A percentile compares a stretch with the other conserved stretches of the same genome.
These are phyloP conservation scores for Cliona cf. orientalis DNA, from an alignment of 37 sponge, comb jelly and placozoan genomes.

Conservation along the genomic window DNA sequence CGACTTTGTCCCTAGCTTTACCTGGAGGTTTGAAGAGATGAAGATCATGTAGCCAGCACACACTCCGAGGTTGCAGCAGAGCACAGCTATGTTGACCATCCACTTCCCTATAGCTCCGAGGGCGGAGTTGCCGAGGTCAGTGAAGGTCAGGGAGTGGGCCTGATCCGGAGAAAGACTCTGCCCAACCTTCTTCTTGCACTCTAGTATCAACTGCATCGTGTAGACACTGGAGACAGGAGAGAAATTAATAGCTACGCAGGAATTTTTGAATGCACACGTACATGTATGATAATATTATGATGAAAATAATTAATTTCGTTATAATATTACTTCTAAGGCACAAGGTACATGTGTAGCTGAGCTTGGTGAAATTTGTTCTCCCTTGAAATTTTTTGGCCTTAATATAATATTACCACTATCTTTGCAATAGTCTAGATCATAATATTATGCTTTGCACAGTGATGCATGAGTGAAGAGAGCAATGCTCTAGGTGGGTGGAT, in stretches of 20 bases:
- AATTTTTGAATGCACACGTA: too few relatives aligned
- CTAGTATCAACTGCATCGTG: constrained; percentile 82
- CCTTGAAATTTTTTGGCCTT: too few relatives aligned
- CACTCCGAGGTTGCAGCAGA: constrained; percentile 80
- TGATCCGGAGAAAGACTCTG: constrained; percentile 20
- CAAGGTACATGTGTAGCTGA: too few relatives aligned
- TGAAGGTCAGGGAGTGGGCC: constrained; percentile 45
- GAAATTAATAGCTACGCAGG: not conserved
- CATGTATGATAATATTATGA: too few relatives aligned
- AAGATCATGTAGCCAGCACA: constrained; percentile 89
- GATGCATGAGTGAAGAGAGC: too few relatives aligned
- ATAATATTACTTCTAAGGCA: too few relatives aligned
- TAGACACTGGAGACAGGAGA: constrained; percentile 62
- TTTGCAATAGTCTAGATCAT: too few relatives aligned
- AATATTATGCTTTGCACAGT: too few relatives aligned
- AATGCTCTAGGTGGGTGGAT: too few relatives aligned
- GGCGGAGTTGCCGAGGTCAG: constrained; percentile 53
- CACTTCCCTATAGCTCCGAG: constrained; percentile 65
- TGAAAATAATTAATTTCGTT: too few relatives aligned
- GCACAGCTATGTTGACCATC: constrained; percentile 72
- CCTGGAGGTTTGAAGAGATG: constrained; percentile 66
- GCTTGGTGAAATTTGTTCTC: too few relatives aligned
- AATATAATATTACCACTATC: too few relatives aligned
- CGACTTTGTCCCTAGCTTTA: constrained; percentile 1
- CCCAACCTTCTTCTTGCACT: constrained; percentile 46